Conservation (phyloP, 2,888 invertebrate species). For the Patella caerulea region DNA sequence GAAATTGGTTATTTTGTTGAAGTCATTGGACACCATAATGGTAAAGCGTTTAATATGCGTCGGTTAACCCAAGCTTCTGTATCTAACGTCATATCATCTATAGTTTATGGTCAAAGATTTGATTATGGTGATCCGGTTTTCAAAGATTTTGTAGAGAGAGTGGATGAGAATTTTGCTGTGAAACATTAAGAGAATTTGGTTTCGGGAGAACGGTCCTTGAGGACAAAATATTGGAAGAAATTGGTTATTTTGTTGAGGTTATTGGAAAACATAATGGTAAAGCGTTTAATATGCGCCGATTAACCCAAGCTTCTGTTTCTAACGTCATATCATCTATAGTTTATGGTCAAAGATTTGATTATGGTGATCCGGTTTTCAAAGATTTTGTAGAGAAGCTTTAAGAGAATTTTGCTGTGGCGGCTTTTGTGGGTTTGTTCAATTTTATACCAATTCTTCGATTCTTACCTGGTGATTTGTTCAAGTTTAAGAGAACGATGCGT, state of each 20-base stretch:
- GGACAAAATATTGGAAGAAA: constrained; percentile 23
- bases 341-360: constrained; percentile 25
- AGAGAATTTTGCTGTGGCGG: constrained; percentile 14
- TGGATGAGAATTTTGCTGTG: constrained; percentile 14
- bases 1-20: constrained; percentile 18
- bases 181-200: constrained; percentile 23
- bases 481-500: constrained; percentile 27
- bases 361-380: constrained; percentile 21
- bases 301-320: constrained; percentile 14
- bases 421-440: constrained; percentile 15
- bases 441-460: constrained; percentile 36
- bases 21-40: background rate
- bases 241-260: constrained; percentile 13
- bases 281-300: constrained; percentile 13
- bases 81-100: constrained; percentile 25
- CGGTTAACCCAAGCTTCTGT: constrained; percentile 13
- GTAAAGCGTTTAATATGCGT: constrained; percentile 13
- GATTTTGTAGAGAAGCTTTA: constrained; percentile 15
- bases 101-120: constrained; percentile 24
- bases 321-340: constrained; percentile 27
- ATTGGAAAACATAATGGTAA: background rate
- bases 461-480: constrained; percentile 45
- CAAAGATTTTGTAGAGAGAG: constrained; percentile 14
- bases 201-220: constrained; percentile 20
- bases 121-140: constrained; percentile 24